Percentiles rank a stretch among this genome's conserved stretches.
Evolutionary conservation across 2,888 invertebrate species (phyloP).

Genomic region (Leucoptera coffeella): DNA sequence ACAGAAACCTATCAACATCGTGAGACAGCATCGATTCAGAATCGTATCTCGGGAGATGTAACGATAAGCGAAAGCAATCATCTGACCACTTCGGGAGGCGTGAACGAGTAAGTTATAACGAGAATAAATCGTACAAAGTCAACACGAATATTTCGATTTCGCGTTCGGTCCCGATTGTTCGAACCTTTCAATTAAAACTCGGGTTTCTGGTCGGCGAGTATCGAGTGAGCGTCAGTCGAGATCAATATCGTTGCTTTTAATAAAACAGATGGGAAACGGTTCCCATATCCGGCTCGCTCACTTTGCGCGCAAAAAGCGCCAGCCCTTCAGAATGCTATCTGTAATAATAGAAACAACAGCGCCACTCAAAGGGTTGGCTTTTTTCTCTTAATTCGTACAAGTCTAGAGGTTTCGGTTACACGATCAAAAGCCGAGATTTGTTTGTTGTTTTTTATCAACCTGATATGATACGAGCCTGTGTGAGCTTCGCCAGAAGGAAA

Average conservation of each 20-base stretch:
- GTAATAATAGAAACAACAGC: conserved; percentile 46
- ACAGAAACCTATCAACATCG: conserved; percentile 1
- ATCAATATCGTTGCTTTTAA: conserved; percentile 50
- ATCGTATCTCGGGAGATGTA: conserved; percentile 17
- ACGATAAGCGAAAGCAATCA: conserved; percentile 29
- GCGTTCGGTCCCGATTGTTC: conserved; percentile 16
- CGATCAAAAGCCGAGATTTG: conserved; percentile 1
- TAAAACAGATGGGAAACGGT: conserved; percentile 42
- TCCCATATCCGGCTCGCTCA: conserved; percentile 37
- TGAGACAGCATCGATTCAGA: conserved; percentile 4
- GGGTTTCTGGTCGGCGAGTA: conserved; percentile 2
- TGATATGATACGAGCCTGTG: too few species aligned
- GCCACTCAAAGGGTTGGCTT: conserved; percentile 35
- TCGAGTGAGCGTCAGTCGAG: conserved; percentile 21
- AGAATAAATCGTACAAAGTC: conserved; percentile 36
- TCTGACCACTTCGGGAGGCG: conserved; percentile 22
- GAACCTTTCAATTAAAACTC: conserved; percentile 30
- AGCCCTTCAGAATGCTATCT: conserved; percentile 31
- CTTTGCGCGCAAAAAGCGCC: conserved; percentile 18
- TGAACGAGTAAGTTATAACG: conserved; percentile 23
- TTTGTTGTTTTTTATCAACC: too few species aligned
- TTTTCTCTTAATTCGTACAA: conserved; percentile 31
- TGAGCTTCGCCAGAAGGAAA: too few species aligned
- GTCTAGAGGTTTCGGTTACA: conserved; percentile 8
- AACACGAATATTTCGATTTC: conserved; percentile 22